Evolutionary conservation across 2,113 vertebrate species (phyloP), one percentile per base, ranked within the genome.

Genomic region (Archilochus colubris): DNA sequence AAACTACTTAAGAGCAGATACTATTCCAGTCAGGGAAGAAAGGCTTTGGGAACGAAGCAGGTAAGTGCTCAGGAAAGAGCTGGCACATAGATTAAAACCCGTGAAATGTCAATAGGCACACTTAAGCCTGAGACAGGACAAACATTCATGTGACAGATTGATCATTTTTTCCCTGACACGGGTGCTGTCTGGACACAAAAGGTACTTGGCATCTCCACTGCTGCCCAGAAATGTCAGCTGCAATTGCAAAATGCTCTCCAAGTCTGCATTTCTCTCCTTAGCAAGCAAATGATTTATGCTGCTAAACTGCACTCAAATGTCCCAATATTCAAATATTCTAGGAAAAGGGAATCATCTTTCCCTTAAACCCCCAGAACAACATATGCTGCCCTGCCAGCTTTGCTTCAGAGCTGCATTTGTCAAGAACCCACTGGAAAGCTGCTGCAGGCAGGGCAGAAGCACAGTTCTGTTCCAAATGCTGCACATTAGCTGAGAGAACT

Each of bases 251-350:
- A 24, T 2, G 43, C 61, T 87, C 87, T 38, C 53, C 10, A 3
- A 81, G 44, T 31, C 38, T 59, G 25, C 4, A 0, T 55, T 43
- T 68, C 88, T 73, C 28, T 12, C 44, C 79, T 73, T 40, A 7
- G 38, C 4, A 31, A 92, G 38, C 0, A 3, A 40, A 44, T 2
- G 0, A 58, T 54, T 40, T 30, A 14, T 5, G 17, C 6, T 16
- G 46, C 14, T 58, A 33, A 89, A 31, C 12, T 59, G 58, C 78
- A 55, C 40, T 62, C 58, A 55, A 21, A 76, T 66, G 51, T 23
- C 62, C 59, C 40, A n/a, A 17, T 46, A 46, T 46, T 21, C 40
- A 76, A 82, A 72, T 59, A 59, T n/a, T 44, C 22, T 27, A 23
- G 10, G 62, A 73, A 82, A 68, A 40, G 40, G 62, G 30, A 54